Conservation (phyloP, 30 jellyfish, hydroid and myxozoan genomes). For the Clytia hemisphaerica region DNA sequence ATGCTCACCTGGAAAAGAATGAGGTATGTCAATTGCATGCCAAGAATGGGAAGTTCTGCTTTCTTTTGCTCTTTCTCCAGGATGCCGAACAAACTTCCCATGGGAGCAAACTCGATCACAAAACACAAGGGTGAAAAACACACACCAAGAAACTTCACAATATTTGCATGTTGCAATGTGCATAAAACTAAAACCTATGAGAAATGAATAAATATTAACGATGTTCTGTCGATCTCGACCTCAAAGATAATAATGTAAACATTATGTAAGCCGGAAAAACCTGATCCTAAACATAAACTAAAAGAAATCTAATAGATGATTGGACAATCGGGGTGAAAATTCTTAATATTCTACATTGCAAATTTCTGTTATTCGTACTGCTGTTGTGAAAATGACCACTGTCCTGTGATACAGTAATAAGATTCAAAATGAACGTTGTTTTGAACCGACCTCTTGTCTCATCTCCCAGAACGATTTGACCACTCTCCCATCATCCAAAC, state of each 20-base stretch:
- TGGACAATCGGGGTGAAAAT: no score
- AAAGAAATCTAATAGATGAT: no score
- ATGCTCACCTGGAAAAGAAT: slow-evolving; percentile 73
- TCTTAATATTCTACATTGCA: no score
- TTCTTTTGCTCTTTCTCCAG: slow-evolving; percentile 46
- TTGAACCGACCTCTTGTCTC: slow-evolving; percentile 73
- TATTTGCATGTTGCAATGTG: slow-evolving; percentile 81
- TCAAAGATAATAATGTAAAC: no score
- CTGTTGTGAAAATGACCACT: no score
- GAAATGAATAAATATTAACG: no score
- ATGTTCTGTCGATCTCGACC: no score
- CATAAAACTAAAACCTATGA: slow-evolving; percentile 78
- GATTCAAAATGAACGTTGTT: no score
- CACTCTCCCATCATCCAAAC: slow-evolving; percentile 80
- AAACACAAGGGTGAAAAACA: slow-evolving; percentile 82
- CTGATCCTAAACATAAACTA: no score
- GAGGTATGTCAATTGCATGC: slow-evolving; percentile 47
- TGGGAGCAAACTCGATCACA: slow-evolving; percentile 90
- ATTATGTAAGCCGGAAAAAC: no score
- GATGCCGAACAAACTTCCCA: slow-evolving; percentile 66
- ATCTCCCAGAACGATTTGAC: slow-evolving; percentile 75
- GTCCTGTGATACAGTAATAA: no score
- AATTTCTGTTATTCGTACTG: no score
- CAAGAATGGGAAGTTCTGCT: slow-evolving; percentile 48
- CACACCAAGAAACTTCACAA: slow-evolving; percentile 75